Conservation (phyloP, 2,797 vertebrate species). For the Tympanoctomys barrerae region DNA sequence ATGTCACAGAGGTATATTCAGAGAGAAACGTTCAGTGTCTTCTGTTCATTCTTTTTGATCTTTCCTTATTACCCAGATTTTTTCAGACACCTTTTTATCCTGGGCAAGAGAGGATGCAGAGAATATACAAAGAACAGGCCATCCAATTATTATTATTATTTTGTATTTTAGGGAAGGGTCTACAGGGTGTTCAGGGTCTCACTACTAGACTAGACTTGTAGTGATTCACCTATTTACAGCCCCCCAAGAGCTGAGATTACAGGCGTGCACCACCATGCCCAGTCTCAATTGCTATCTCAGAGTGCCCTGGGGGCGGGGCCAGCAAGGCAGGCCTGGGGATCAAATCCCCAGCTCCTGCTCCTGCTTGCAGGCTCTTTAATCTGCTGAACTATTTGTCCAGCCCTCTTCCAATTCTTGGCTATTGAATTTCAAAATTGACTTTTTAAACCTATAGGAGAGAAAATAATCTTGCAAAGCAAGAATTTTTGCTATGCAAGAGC, state of each 20-base stretch:
- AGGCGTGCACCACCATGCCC: no score
- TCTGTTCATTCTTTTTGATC: not conserved
- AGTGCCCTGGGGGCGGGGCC: no score
- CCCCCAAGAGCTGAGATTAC: no score
- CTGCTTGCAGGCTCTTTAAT: no score
- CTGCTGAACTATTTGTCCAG: no score
- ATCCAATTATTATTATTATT: not conserved
- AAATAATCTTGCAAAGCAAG: not conserved
- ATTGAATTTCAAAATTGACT: slow-evolving; percentile 1
- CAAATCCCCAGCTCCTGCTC: no score
- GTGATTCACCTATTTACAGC: no score
- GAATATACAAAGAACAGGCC: not conserved
- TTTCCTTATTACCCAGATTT: not conserved
- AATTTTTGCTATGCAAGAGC: not conserved
- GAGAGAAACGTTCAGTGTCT: not conserved
- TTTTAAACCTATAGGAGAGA: slow-evolving; percentile 8
- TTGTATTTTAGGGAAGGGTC: no score
- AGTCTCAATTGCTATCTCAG: no score
- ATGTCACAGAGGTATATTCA: not conserved
- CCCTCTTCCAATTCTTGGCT: not conserved
- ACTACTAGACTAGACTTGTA: no score
- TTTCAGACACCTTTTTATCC: slow-evolving; percentile 4
- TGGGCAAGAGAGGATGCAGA: not conserved
- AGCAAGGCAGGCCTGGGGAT: no score
- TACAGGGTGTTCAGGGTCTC: no score